Conservation (phyloP, 2,113 vertebrate species). For the Eulemur rufifrons region DNA sequence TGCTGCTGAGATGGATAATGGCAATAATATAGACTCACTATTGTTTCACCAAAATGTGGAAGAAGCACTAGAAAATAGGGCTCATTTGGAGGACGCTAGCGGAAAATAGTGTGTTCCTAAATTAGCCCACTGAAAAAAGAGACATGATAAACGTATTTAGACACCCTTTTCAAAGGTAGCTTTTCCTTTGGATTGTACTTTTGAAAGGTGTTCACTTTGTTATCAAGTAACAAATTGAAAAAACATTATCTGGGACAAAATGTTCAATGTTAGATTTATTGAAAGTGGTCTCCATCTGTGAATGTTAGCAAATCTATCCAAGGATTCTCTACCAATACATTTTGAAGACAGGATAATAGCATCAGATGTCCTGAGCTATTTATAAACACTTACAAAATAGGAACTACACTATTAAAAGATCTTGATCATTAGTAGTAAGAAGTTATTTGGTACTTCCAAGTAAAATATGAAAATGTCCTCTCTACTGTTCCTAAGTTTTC, state of each 20-base stretch:
- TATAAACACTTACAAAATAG: background rate
- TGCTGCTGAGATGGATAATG: background rate
- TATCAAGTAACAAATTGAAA: conserved; percentile 47
- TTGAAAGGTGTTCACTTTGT: conserved; percentile 46
- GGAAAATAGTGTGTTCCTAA: background rate
- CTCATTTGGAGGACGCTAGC: background rate
- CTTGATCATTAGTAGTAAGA: background rate
- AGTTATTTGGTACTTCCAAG: background rate
- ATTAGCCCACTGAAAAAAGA: background rate
- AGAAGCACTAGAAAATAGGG: background rate
- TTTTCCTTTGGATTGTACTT: conserved; percentile 37
- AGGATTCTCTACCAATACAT: background rate
- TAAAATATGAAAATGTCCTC: background rate
- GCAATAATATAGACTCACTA: background rate
- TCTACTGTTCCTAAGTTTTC: background rate
- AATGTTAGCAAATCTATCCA: conserved; percentile 42
- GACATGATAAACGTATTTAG: background rate
- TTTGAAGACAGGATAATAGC: conserved; percentile 33
- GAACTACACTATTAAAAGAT: background rate
- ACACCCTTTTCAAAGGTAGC: background rate
- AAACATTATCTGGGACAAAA: conserved; percentile 54
- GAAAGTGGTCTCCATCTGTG: conserved; percentile 56
- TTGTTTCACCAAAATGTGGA: background rate
- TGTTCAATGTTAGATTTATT: conserved; percentile 31
- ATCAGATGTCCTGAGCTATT: conserved; percentile 32